Conservation (phyloP, 2,888 invertebrate genomes). For the Diplolepis rosae region DNA sequence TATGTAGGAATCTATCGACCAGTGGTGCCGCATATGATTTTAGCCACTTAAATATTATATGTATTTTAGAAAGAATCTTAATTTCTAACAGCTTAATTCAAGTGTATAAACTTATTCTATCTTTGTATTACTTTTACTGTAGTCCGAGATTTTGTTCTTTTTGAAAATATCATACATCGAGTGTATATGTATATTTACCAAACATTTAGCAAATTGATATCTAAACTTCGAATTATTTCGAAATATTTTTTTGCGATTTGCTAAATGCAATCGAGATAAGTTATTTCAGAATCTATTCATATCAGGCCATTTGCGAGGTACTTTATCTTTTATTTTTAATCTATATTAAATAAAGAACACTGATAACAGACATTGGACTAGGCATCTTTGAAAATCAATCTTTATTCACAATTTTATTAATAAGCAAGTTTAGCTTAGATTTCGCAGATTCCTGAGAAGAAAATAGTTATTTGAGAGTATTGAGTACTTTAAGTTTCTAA, state of each 20-base stretch:
- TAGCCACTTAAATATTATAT: constrained; percentile 27
- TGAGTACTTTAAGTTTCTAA: constrained; percentile 23
- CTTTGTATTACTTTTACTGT: constrained; percentile 26
- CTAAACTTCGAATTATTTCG: neutral
- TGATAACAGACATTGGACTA: neutral
- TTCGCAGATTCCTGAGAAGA: neutral
- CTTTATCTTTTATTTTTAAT: neutral
- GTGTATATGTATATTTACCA: constrained; percentile 24
- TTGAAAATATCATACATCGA: constrained; percentile 12
- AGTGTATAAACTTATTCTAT: constrained; percentile 26
- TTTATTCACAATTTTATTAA: too few species aligned
- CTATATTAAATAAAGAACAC: neutral
- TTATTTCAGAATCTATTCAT: constrained; percentile 63
- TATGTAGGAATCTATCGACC: neutral
- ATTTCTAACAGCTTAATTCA: constrained; percentile 27
- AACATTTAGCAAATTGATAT: constrained; percentile 13
- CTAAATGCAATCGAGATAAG: constrained; percentile 47
- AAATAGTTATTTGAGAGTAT: constrained; percentile 13
- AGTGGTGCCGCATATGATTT: constrained; percentile 29
- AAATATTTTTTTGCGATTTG: neutral
- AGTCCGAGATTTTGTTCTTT: neutral
- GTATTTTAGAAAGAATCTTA: constrained; percentile 16
- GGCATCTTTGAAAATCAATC: neutral
- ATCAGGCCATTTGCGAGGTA: constrained; percentile 47
- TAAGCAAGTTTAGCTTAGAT: neutral